Evolutionary conservation across 2,113 vertebrate species (phyloP), one percentile per base, ranked within the genome.

Genomic region (Aythya baeri): DNA sequence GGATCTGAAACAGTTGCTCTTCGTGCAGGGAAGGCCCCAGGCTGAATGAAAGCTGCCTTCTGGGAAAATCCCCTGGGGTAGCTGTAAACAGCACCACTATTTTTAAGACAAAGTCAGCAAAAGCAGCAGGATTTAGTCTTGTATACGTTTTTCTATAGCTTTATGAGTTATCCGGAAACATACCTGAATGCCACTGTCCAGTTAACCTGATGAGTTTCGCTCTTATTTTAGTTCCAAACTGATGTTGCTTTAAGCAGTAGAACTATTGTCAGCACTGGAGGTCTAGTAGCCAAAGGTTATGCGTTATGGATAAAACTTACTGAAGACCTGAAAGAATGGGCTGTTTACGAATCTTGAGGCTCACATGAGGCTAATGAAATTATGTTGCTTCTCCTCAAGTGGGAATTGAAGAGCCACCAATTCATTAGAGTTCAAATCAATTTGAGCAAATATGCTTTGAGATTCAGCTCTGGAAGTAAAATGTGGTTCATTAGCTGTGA

Each of bases 401-500:
- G 84, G 93, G 63, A 95, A 96, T 65, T 93, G 83, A 96, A 86
- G 82, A 97, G 82, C 83, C 89, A 77, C 84, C 46, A 90, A 41
- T 86, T 61, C 82, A 77, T 93, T 96, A 93, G 71, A 80, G 94
- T 59, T 86, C 94, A 95, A 95, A 95, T 96, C 79, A 93, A 79
- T 97, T 97, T 89, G 62, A 93, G 89, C 41, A 61, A 84, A 94
- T 97, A 83, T 84, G 65, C 91, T 97, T 75, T 96, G 88, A 97
- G 94, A 91, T 94, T 93, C 86, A 82, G 20, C 85, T 97, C 8
- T 50, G 90, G 68, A 93, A 83, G 88, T 94, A 94, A 97, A 94
- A 90, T 93, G 77, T 89, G 95, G 44, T 92, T 95, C 92, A 97
- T 97, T 97, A 97, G 95, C 89, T 90, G 86, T 95, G 94, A 75